These are phyloP conservation scores for Megaceryle maxima DNA, from an alignment of 2,113 vertebrate genomes.

Conservation along the genomic window DNA sequence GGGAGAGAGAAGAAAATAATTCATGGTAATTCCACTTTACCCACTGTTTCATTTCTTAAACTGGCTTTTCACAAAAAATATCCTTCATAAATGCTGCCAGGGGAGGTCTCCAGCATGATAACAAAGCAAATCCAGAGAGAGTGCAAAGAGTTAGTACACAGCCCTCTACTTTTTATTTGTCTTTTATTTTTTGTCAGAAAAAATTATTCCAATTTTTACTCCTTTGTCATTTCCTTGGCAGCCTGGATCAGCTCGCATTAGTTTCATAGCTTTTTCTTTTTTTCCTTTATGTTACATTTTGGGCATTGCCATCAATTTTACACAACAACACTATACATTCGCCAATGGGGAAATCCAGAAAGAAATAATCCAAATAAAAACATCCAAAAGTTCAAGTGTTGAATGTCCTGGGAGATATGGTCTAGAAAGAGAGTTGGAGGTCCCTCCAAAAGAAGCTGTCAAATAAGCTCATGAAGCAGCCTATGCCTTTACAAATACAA, in stretches of 20 bases:
- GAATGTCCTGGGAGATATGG: background rate
- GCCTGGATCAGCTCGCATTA: background rate
- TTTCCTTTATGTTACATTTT: background rate
- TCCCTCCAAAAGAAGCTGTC: background rate
- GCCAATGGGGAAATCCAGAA: background rate
- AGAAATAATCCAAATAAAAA: background rate
- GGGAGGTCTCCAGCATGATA: background rate
- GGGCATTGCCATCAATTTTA: background rate
- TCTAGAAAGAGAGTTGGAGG: background rate
- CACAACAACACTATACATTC: background rate
- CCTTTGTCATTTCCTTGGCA: background rate
- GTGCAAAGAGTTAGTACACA: background rate
- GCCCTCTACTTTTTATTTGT: background rate
- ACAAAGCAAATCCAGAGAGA: background rate
- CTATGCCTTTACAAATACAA: background rate
- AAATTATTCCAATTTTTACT: background rate
- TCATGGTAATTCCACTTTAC: background rate
- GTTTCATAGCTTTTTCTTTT: background rate
- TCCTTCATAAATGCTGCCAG: background rate
- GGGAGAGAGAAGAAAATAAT: background rate
- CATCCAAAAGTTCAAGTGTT: background rate
- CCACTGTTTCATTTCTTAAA: background rate
- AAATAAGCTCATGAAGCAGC: background rate
- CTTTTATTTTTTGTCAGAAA: slow-evolving; percentile 20
- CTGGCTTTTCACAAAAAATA: slow-evolving; percentile 4